Evolutionary conservation across 2,888 invertebrate species (phyloP).

Genomic region (Notocelia uddmanniana): DNA sequence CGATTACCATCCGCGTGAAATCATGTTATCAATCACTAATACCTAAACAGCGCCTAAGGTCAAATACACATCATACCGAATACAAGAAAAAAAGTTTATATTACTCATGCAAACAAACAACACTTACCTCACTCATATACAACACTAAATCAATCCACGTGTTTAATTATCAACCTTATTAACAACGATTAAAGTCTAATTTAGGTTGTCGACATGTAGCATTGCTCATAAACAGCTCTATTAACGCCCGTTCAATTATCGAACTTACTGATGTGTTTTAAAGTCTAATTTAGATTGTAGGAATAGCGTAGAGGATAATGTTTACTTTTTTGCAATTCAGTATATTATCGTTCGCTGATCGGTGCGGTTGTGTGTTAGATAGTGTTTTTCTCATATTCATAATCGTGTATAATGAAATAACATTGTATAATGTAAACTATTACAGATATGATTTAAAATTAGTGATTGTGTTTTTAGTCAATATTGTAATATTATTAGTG

Average conservation of each 20-base stretch:
- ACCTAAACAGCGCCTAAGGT: not conserved
- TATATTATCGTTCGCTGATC: slow-evolving; percentile 25
- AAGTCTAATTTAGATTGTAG: not conserved
- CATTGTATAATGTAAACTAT: slow-evolving; percentile 2
- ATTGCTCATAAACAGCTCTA: not conserved
- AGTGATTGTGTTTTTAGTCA: slow-evolving; percentile 2
- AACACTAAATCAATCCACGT: not conserved
- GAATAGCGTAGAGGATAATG: slow-evolving; percentile 8
- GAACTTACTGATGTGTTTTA: not conserved
- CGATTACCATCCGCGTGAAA: not conserved
- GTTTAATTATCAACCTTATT: not conserved
- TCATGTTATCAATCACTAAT: not conserved
- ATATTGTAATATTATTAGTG: not conserved
- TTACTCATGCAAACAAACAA: slow-evolving; percentile 23
- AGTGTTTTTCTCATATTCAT: slow-evolving; percentile 1
- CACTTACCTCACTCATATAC: slow-evolving; percentile 11
- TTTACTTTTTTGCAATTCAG: slow-evolving; percentile 42
- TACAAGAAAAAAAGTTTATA: slow-evolving; percentile 17
- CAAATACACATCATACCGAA: not conserved
- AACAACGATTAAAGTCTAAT: not conserved
- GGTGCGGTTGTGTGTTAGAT: slow-evolving; percentile 25
- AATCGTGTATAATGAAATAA: not conserved
- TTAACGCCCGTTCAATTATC: not conserved
- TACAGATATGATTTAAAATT: not conserved
- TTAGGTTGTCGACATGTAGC: not conserved